Conservation (phyloP, 2,797 vertebrate species). For the Oreonectes daqikongensis region DNA sequence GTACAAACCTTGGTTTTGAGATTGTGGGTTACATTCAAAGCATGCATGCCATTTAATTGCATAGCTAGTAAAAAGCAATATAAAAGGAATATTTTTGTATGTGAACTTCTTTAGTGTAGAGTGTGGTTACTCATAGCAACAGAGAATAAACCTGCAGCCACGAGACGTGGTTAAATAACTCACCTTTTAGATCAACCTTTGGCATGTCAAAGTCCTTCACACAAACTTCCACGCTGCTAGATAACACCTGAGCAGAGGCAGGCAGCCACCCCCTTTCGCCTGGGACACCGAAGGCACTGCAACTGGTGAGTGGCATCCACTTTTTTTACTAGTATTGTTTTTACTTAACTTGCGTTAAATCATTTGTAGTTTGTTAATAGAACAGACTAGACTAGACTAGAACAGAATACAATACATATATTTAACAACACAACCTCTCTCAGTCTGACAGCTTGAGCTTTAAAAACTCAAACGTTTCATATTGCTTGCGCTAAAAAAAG, state of each 20-base stretch:
- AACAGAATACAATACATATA: not conserved
- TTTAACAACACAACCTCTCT: not conserved
- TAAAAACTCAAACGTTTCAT: not conserved
- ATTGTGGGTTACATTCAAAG: not conserved
- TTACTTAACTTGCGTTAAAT: too few relatives aligned
- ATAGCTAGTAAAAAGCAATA: not conserved
- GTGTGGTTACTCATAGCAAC: slow-evolving; percentile 30
- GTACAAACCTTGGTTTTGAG: too few relatives aligned
- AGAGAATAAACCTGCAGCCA: slow-evolving; percentile 44
- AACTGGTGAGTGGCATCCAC: slow-evolving; percentile 69
- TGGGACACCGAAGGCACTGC: slow-evolving; percentile 57
- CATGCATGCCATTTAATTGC: too few relatives aligned
- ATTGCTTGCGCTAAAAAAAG: not conserved
- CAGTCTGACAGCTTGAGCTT: not conserved
- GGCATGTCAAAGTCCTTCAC: slow-evolving; percentile 85
- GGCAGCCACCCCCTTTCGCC: slow-evolving; percentile 60
- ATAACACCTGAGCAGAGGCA: slow-evolving; percentile 62
- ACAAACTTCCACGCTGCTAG: slow-evolving; percentile 72
- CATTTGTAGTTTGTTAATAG: too few relatives aligned
- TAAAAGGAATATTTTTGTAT: not conserved
- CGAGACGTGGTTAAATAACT: slow-evolving; percentile 86
- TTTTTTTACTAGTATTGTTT: not conserved
- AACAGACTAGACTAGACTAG: too few relatives aligned
- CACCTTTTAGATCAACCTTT: slow-evolving; percentile 92
- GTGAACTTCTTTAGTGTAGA: not conserved